These are phyloP conservation scores for Camelus bactrianus DNA, from an alignment of 2,113 vertebrate genomes.

Conservation along the genomic window DNA sequence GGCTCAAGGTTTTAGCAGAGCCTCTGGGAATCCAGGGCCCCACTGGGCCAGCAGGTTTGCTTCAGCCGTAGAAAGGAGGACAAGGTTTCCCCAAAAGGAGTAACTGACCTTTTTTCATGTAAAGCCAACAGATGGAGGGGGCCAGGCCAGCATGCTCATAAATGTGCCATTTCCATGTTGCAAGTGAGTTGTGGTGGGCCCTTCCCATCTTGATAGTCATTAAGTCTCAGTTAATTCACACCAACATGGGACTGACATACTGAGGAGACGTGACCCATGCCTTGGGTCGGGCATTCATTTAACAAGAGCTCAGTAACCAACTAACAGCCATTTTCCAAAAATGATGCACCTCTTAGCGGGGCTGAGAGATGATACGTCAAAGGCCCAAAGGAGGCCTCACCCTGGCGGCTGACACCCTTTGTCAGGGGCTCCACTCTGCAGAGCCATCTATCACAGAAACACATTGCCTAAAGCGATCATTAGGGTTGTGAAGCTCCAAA, in stretches of 20 bases:
- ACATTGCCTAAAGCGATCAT: neutral
- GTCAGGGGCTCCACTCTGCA: neutral
- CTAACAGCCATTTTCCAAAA: neutral
- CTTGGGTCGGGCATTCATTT: neutral
- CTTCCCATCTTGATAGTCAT: neutral
- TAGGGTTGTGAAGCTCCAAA: neutral
- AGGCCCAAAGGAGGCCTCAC: neutral
- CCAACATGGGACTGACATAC: neutral
- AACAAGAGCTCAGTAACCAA: neutral
- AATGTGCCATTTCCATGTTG: neutral
- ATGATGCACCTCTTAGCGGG: neutral
- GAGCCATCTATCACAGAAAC: neutral
- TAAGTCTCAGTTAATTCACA: neutral
- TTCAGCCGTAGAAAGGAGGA: neutral
- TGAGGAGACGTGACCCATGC: neutral
- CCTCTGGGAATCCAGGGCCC: neutral
- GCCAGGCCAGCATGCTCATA: neutral
- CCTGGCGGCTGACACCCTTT: neutral
- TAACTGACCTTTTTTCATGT: neutral
- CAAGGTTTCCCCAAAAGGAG: neutral
- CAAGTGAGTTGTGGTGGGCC: neutral
- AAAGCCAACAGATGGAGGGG: neutral
- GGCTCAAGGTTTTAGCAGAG: neutral
- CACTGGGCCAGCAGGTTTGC: neutral
- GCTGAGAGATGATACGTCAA: neutral